Base-by-base conservation (phyloP, 2,797 vertebrate species). In the Triplophysa yarkandensis region DNA sequence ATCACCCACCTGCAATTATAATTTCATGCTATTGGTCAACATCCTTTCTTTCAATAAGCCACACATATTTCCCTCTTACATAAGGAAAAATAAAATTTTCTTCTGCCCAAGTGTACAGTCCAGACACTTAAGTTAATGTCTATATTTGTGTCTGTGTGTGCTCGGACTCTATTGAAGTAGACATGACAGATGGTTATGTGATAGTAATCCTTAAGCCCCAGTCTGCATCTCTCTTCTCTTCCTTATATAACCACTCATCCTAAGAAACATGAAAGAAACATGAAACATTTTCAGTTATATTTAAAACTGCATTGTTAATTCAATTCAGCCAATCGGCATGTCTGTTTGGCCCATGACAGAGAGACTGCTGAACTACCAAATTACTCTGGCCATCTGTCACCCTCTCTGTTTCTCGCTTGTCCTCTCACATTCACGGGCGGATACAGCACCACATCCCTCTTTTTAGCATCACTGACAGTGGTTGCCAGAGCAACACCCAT, bases 131-230 rank as follows among this genome's bases (percentile, higher is more conserved):
- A 64, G 65, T 68, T n/a, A 52, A 16, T 43, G 17, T 71, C 64
- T 74, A 58, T 76, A 48, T 81, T 71, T 76, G 76, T 71, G 58
- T 65, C 57, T 71, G 10, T 68, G 57, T 28, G 48, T 48, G 46
- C 64, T 46, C 39, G 46, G 25, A 71, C 77, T 54, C 48, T 58
- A 23, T 69, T 58, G 41, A 67, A 48, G 52, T 66, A 69, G 68
- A 82, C 72, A 23, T 78, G 76, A 70, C 78, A 80, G 76, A 80
- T 82, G 78, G 76, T 82, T 80, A 82, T 80, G 76, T 80, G 80
- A 34, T 71, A 77, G 78, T 78, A 67, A 64, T 71, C 68, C 72
- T 68, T 62, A 72, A 82, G 58, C 71, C 71, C 30, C 44, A 68
- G 64, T 63, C 68, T 76, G 68, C 54, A 62, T 71, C 57, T 80